Conservation (phyloP, 2,113 vertebrate species). For the Rana temporaria region DNA sequence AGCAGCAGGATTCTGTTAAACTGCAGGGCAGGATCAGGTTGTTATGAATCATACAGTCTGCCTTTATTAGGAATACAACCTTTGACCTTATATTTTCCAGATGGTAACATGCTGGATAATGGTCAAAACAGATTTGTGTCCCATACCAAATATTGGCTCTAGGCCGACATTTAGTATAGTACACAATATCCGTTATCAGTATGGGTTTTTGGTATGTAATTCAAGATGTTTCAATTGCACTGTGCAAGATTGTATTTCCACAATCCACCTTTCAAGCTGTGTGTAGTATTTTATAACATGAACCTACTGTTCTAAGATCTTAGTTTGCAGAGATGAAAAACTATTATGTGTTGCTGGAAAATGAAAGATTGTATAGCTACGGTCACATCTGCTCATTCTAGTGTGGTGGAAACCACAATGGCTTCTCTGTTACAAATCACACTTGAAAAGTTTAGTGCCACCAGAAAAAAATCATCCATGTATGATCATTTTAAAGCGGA, state of each 20-base stretch:
- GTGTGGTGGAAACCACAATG: too few relatives aligned
- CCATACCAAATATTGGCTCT: constrained; percentile 54
- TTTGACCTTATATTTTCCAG: constrained; percentile 72
- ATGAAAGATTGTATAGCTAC: neutral
- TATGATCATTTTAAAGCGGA: too few relatives aligned
- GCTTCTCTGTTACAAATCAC: too few relatives aligned
- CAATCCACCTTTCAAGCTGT: neutral
- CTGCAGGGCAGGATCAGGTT: constrained; percentile 62
- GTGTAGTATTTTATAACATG: neutral
- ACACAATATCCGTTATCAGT: constrained; percentile 8
- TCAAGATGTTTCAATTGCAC: neutral
- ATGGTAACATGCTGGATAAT: constrained; percentile 69
- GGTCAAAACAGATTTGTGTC: constrained; percentile 68
- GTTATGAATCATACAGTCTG: constrained; percentile 65
- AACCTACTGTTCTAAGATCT: neutral
- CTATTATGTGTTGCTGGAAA: neutral
- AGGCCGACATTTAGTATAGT: constrained; percentile 50
- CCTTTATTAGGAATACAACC: constrained; percentile 69
- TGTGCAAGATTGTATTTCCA: neutral
- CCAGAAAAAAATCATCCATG: too few relatives aligned
- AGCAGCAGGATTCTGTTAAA: constrained; percentile 61
- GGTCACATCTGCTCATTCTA: too few relatives aligned
- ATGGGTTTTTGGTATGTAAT: neutral
- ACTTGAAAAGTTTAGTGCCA: too few relatives aligned
- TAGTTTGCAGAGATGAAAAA: too few relatives aligned